Conservation (phyloP, 1,140 invertebrate genomes). For the Epicauta chinensis region DNA sequence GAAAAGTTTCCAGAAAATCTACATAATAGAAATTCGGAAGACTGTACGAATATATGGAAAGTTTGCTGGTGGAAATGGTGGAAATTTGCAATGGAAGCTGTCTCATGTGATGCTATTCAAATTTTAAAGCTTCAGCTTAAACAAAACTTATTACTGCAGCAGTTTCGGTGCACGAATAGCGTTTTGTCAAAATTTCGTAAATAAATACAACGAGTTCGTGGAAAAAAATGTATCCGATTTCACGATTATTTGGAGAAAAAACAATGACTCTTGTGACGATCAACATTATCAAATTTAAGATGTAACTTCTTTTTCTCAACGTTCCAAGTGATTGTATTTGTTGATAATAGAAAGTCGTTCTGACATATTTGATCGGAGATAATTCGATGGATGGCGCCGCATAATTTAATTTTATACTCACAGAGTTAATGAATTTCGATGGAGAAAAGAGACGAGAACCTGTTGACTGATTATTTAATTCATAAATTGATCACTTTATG, state of each 20-base stretch:
- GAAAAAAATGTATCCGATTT: too few relatives aligned
- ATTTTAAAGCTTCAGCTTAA: slow-evolving; percentile 10
- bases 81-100: slow-evolving; percentile 7
- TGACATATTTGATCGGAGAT: slow-evolving; percentile 5
- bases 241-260: too few relatives aligned
- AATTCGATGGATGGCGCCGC: slow-evolving; percentile 7
- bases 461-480: slow-evolving; percentile 1
- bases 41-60: too few relatives aligned
- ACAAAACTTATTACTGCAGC: slow-evolving; percentile 6
- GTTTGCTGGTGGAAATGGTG: neutral
- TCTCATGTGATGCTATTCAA: slow-evolving; percentile 10
- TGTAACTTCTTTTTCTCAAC: too few relatives aligned
- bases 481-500: neutral
- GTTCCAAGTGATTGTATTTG: slow-evolving; percentile 5
- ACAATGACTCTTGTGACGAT: too few relatives aligned
- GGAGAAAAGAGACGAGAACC: slow-evolving; percentile 1
- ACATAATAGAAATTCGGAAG: too few relatives aligned
- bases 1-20: too few relatives aligned
- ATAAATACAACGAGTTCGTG: too few relatives aligned
- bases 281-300: too few relatives aligned
- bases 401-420: slow-evolving; percentile 10
- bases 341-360: slow-evolving; percentile 7
- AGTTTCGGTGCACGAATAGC: too few relatives aligned
- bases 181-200: too few relatives aligned
- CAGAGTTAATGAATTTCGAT: slow-evolving; percentile 6